Evolutionary conservation across 2,888 invertebrate species (phyloP).

Genomic region (Pteria penguin): DNA sequence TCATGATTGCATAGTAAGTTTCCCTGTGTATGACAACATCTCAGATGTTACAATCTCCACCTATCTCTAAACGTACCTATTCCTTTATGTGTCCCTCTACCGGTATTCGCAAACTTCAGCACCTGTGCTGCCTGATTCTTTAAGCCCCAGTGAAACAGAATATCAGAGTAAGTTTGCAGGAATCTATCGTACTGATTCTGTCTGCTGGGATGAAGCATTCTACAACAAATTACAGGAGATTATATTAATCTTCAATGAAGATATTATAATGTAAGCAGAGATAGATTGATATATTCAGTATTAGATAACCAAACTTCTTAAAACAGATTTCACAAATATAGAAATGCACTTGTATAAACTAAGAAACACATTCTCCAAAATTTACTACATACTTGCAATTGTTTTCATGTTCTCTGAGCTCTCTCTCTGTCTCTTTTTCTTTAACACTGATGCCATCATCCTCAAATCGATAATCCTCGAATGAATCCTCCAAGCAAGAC

Average conservation of each 20-base stretch:
- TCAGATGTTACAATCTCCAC: too few relatives aligned
- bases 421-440: constrained; percentile 72
- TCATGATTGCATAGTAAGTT: too few relatives aligned
- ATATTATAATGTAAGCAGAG: background rate
- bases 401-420: constrained; percentile 72
- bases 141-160: constrained; percentile 91
- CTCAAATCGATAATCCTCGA: constrained; percentile 84
- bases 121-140: constrained; percentile 89
- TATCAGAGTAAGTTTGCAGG: constrained; percentile 92
- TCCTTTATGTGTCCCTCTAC: constrained; percentile 82
- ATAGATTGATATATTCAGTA: too few relatives aligned
- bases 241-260: background rate
- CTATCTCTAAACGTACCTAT: too few relatives aligned
- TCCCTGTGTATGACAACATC: too few relatives aligned
- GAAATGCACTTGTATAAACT: too few relatives aligned
- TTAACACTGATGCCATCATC: constrained; percentile 68
- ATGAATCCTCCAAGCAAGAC: constrained; percentile 85
- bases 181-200: constrained; percentile 88
- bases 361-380: too few relatives aligned
- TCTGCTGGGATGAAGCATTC: constrained; percentile 81
- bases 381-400: constrained; percentile 76
- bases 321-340: too few relatives aligned
- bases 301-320: too few relatives aligned
- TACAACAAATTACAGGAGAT: constrained; percentile 47
- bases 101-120: constrained; percentile 81